A percentile compares a stretch with the other conserved stretches of the same genome.
Conservation (phyloP, 2,888 invertebrate species). For the Rhagium mordax region DNA sequence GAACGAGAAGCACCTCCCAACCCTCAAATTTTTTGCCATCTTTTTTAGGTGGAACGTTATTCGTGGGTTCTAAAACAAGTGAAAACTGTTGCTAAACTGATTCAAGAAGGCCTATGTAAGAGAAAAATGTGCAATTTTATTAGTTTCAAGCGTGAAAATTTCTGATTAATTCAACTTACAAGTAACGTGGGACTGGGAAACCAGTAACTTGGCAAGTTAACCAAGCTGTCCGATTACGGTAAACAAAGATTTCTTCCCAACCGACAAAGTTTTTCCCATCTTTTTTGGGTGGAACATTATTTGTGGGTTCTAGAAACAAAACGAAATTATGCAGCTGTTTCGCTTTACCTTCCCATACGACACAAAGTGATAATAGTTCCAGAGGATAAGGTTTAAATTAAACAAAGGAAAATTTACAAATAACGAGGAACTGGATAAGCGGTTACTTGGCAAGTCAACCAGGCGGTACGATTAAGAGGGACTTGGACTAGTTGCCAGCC, state of each 20-base stretch:
- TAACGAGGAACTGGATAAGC: conserved; percentile 80
- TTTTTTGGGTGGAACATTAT: conserved; percentile 77
- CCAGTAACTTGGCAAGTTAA: conserved; percentile 76
- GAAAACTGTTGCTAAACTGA: neutral
- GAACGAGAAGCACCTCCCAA: conserved; percentile 76
- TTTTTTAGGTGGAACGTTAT: conserved; percentile 77
- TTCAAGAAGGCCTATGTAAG: neutral
- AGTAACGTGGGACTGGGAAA: conserved; percentile 72
- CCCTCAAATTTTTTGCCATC: conserved; percentile 73
- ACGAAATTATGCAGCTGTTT: neutral
- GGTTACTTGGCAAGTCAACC: conserved; percentile 80
- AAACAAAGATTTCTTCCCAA: conserved; percentile 76
- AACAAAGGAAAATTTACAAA: conserved; percentile 74
- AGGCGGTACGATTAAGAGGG: conserved; percentile 71
- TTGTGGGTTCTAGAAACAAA: conserved; percentile 71
- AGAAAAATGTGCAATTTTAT: conserved; percentile 55
- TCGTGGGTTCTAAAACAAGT: conserved; percentile 71
- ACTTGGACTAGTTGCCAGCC: conserved; percentile 77
- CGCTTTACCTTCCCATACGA: neutral
- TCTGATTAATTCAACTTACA: conserved; percentile 64
- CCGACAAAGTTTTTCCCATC: conserved; percentile 73
- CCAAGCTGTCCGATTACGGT: conserved; percentile 72
- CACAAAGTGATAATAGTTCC: conserved; percentile 26
- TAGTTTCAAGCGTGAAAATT: conserved; percentile 10
- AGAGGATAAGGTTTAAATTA: neutral